Percentiles rank a stretch among this genome's conserved stretches.
These are phyloP conservation scores for Toxostoma redivivum DNA, from an alignment of 2,113 vertebrate species.

Conservation along the genomic window DNA sequence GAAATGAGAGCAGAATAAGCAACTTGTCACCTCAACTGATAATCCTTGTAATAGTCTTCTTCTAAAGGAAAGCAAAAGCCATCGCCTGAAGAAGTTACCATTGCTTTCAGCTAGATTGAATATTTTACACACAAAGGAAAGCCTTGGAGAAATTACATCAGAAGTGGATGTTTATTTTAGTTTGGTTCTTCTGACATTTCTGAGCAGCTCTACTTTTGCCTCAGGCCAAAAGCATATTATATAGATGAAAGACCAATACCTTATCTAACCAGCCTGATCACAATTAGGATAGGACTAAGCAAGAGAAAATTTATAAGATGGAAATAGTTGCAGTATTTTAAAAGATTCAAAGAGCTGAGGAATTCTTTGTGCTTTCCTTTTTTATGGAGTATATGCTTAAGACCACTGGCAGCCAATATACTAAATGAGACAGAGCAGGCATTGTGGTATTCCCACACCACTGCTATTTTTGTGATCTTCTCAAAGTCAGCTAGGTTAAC, in stretches of 20 bases:
- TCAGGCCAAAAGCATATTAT: background rate
- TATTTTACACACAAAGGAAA: background rate
- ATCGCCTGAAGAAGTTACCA: background rate
- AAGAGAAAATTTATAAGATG: background rate
- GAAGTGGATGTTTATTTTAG: conserved; percentile 8
- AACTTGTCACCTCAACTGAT: background rate
- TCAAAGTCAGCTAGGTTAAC: background rate
- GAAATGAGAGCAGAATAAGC: background rate
- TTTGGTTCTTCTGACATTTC: background rate
- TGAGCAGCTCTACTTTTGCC: conserved; percentile 5
- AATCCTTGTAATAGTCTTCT: conserved; percentile 7
- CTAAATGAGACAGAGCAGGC: background rate
- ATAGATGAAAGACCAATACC: conserved; percentile 26
- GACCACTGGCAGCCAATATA: background rate
- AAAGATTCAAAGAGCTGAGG: background rate
- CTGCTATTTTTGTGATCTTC: background rate
- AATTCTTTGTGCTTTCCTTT: background rate
- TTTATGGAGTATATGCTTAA: background rate
- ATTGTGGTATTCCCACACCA: too few species aligned
- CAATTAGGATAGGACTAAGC: background rate
- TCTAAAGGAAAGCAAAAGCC: background rate
- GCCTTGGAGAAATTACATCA: background rate
- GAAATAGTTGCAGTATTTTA: background rate
- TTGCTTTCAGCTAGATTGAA: background rate
- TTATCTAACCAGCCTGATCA: background rate